These are phyloP conservation scores for Petroica traversi DNA, from an alignment of 2,113 vertebrate genomes.

Conservation along the genomic window DNA sequence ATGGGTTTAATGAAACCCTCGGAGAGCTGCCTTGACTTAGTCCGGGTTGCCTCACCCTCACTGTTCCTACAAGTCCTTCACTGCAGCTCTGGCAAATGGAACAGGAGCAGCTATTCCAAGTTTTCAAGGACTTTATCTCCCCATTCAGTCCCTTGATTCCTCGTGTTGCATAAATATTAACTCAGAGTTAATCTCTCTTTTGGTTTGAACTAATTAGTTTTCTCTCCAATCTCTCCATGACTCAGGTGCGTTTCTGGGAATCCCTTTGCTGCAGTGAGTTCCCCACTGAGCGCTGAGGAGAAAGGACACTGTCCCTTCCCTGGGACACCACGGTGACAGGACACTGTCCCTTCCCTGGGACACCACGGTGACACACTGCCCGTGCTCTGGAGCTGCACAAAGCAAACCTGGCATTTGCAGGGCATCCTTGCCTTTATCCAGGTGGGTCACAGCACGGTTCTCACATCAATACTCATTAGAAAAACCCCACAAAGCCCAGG, in stretches of 20 bases:
- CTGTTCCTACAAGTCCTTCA: neutral
- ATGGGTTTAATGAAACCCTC: neutral
- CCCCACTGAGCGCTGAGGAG: rapidly evolving
- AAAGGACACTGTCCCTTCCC: neutral
- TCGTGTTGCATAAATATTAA: neutral
- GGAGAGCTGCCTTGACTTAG: neutral
- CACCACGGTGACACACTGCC: neutral
- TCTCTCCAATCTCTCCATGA: neutral
- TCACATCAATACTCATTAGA: neutral
- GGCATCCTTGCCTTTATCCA: neutral
- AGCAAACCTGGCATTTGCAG: neutral
- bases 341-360: neutral
- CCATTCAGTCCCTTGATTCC: neutral
- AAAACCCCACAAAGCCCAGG: rapidly evolving
- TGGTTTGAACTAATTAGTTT: neutral
- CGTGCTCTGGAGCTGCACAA: rapidly evolving
- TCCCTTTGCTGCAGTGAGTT: neutral
- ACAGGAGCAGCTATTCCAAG: neutral
- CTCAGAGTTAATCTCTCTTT: neutral
- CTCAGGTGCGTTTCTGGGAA: neutral
- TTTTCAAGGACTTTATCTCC: neutral
- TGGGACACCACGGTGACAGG: neutral
- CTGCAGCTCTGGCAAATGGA: neutral
- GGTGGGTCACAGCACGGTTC: neutral
- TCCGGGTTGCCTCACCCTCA: neutral